Base-by-base conservation (phyloP, 2,888 invertebrate species). In the Euzophera pinguis region DNA sequence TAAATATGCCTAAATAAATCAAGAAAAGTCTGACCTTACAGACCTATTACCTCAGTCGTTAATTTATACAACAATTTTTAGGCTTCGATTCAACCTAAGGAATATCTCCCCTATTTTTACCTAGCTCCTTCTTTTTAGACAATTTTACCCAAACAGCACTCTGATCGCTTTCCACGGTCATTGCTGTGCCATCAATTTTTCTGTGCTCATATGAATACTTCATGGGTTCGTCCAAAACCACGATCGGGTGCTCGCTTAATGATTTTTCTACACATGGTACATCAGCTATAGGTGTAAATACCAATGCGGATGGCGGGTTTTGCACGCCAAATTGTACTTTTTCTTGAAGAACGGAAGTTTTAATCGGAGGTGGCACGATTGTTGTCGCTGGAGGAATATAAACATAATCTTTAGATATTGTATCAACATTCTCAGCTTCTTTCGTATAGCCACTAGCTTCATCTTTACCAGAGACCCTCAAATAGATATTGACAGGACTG, bases 181-280 rank as follows among this genome's bases (percentile, higher is more conserved):
- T 56, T 0, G 61, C 56, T 2, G 63, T 60, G 0, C 67, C 62
- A 51, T 64, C 66, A 32, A 37, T 5, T 22, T 60, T 59, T 4
- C 53, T 55, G 14, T 64, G 63, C 38, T 54, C 61, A 32, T 61
- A 65, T 6, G 61, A 61, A 53, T 59, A 63, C 10, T 50, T 53
- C 3, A 42, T 39, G 6, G 54, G 53, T 10, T 60, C 60, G 41
- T 58, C 57, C 42, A 56, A 32, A 13, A 65, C 64, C 1, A 65
- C 60, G 32, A 65, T 67, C 1, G 65, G 65, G 48, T 67, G 61
- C 14, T 54, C 50, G 39, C 50, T 55, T 12, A 62, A 58, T 10
- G 58, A 53, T 34, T 50, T 41, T n/a, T 48, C 32, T 9, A 14
- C 13, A 35, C 14, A 37, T 5, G 52, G 47, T 10, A 49, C 45